Evolutionary conservation across 37 sponge, comb jelly and placozoan genomes (phyloP).

Genomic region (Beroe forskalii): DNA sequence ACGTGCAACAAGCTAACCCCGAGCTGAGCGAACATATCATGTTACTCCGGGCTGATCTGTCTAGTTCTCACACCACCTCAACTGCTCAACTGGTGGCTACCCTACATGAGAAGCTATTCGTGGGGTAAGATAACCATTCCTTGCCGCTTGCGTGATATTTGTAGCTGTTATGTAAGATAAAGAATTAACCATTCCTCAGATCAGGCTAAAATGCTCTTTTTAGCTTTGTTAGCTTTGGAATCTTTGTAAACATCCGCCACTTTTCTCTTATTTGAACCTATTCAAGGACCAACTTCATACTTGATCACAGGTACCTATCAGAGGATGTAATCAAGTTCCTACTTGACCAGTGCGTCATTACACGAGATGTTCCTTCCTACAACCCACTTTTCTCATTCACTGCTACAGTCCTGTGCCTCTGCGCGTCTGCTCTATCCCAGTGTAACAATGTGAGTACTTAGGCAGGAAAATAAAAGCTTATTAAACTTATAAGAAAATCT

Average conservation of each 20-base stretch:
- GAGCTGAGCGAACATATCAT: slow-evolving; percentile 61
- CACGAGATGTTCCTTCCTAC: slow-evolving; percentile 38
- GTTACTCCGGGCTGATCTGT: slow-evolving; percentile 15
- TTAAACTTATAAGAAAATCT: no score
- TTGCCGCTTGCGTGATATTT: no score
- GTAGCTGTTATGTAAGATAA: no score
- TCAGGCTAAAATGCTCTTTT: no score
- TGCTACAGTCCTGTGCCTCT: slow-evolving; percentile 43
- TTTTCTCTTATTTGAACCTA: no score
- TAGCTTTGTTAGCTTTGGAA: no score
- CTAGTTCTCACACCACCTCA: slow-evolving; percentile 1
- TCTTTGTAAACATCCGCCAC: no score
- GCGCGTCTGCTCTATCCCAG: slow-evolving; percentile 24
- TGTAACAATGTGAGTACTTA: slow-evolving; percentile 41
- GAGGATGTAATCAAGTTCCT: slow-evolving; percentile 50
- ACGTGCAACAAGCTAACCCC: slow-evolving; percentile 26
- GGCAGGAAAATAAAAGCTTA: no score
- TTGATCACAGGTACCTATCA: slow-evolving; percentile 23
- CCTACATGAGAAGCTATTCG: slow-evolving; percentile 51
- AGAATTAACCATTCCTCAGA: no score
- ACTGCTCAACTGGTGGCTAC: slow-evolving; percentile 54
- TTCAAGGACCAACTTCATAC: no score
- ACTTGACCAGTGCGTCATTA: slow-evolving; percentile 43
- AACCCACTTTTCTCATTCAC: slow-evolving; percentile 64
- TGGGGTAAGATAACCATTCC: no score